Conservation (phyloP, 1,140 invertebrate species). For the Myzus persicae region DNA sequence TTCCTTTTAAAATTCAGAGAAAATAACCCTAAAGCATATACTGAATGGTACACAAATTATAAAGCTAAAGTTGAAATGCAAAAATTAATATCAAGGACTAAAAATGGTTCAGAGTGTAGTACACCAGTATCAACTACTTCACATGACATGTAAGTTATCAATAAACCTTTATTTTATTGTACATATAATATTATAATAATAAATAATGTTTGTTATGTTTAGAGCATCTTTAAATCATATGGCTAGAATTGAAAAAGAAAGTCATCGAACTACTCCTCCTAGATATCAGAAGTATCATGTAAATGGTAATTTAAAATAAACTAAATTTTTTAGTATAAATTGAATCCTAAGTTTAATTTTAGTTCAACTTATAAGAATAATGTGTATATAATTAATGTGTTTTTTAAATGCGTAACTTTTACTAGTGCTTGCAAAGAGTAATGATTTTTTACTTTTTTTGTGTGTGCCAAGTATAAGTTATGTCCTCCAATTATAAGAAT, state of each 20-base stretch:
- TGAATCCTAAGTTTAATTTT: not conserved
- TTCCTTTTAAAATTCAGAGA: constrained; percentile 41
- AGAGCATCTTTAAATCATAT: constrained; percentile 35
- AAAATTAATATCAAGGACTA: constrained; percentile 47
- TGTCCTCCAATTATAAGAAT: not conserved
- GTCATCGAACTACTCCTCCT: constrained; percentile 51
- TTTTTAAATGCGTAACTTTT: not conserved
- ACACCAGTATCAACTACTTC: constrained; percentile 45
- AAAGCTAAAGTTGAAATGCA: constrained; percentile 54
- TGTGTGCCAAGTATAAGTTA: not conserved
- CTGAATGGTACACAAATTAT: constrained; percentile 52
- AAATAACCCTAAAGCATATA: constrained; percentile 47
- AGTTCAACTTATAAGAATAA: not conserved
- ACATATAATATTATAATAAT: not conserved
- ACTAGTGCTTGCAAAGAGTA: not conserved
- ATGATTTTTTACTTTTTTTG: not conserved
- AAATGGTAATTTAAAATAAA: constrained; percentile 52
- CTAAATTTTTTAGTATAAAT: not conserved
- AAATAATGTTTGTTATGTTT: not conserved
- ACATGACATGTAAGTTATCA: constrained; percentile 50
- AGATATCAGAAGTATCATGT: constrained; percentile 52
- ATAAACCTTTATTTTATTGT: not conserved
- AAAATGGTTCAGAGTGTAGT: constrained; percentile 56
- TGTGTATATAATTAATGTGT: too few relatives aligned
- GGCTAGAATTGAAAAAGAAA: constrained; percentile 45